Evolutionary conservation across 2,113 vertebrate genomes (phyloP).

Genomic region (Peromyscus polionotus): DNA sequence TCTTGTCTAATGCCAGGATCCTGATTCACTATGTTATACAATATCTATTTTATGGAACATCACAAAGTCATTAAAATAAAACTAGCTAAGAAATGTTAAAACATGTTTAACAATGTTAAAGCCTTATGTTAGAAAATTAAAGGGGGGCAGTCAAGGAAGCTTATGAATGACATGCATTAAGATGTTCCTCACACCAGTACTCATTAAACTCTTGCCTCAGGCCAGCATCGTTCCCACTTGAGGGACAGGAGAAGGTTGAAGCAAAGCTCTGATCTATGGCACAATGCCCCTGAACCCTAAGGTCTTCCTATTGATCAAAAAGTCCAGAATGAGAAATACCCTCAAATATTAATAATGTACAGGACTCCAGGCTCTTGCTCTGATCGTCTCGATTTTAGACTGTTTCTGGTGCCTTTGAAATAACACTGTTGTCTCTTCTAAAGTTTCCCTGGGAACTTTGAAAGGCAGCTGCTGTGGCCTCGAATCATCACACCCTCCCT

Average conservation of each 20-base stretch:
- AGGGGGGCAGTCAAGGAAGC: not conserved
- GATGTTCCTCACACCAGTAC: too few relatives aligned
- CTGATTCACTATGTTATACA: not conserved
- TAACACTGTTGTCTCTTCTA: not conserved
- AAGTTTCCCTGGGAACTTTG: slow-evolving; percentile 44
- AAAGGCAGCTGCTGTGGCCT: not conserved
- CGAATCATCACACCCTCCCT: not conserved
- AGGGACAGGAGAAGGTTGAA: not conserved
- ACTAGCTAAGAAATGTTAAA: not conserved
- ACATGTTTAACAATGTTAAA: not conserved
- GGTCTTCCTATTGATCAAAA: not conserved
- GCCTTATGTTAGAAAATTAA: not conserved
- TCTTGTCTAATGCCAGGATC: too few relatives aligned
- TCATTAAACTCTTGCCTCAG: not conserved
- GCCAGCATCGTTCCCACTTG: not conserved
- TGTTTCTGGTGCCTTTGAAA: not conserved
- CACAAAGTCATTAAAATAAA: not conserved
- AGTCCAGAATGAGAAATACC: not conserved
- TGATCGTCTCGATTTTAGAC: slow-evolving; percentile 2
- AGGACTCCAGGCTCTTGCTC: not conserved
- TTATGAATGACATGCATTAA: not conserved
- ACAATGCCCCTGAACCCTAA: not conserved
- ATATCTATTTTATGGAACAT: not conserved
- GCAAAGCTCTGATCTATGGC: not conserved
- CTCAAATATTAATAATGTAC: not conserved